phyloP scores from a whole-genome alignment of 2,888 invertebrate genomes.

The Eudasyphora cyanicolor region DNA sequence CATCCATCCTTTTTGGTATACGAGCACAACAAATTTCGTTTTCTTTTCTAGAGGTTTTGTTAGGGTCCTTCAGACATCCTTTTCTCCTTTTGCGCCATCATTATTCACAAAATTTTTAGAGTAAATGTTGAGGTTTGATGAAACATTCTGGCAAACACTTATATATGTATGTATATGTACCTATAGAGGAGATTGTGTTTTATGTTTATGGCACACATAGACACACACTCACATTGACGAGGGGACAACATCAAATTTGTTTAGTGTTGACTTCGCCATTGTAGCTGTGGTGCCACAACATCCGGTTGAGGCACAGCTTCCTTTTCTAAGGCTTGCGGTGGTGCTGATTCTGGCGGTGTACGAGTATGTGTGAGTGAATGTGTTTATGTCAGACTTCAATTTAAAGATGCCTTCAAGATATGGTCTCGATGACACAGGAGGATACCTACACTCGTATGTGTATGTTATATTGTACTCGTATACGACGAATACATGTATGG shows the following conservation, averaged over 20 bases:
- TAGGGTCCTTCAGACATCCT: neutral
- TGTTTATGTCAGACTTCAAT: conserved; percentile 25
- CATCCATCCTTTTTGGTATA: neutral
- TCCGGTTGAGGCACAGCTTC: conserved; percentile 41
- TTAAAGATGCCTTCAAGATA: conserved; percentile 44
- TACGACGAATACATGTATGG: neutral
- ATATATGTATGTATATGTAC: neutral
- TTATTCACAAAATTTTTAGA: neutral
- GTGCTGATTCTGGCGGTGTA: too few species aligned
- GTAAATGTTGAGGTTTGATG: neutral
- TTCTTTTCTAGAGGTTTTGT: neutral
- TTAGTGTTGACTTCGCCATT: conserved; percentile 24
- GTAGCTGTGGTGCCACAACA: conserved; percentile 33
- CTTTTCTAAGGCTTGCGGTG: neutral
- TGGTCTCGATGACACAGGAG: neutral
- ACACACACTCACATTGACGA: neutral
- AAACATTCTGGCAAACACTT: neutral
- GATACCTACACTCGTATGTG: neutral
- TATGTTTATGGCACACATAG: neutral
- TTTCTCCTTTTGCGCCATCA: neutral
- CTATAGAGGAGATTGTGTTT: too few species aligned
- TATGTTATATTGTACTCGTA: neutral
- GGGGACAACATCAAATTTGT: conserved; percentile 3
- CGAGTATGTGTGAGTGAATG: neutral
- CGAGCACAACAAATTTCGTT: neutral